phyloP scores from a whole-genome alignment of 2,113 vertebrate species.

The Irena cyanogastra region DNA sequence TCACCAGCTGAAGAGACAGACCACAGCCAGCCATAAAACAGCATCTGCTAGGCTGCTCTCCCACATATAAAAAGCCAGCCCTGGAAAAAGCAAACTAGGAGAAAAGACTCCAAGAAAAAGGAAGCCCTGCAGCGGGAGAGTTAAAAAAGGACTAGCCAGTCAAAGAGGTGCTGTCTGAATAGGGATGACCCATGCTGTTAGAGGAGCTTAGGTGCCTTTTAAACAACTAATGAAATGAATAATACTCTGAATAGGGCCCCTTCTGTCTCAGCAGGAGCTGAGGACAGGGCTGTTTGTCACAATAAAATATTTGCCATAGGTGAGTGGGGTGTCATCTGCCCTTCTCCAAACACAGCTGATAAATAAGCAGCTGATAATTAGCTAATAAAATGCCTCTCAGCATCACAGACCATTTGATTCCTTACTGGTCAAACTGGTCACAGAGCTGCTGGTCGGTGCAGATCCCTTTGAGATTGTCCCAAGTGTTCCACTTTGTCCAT shows the following conservation, averaged over 20 bases:
- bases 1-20: background rate
- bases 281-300: background rate
- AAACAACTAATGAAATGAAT: background rate
- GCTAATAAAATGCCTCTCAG: background rate
- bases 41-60: background rate
- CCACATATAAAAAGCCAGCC: background rate
- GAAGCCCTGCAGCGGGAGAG: background rate
- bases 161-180: background rate
- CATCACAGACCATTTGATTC: background rate
- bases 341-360: background rate
- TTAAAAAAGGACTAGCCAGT: background rate
- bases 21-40: background rate
- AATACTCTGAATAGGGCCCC: background rate
- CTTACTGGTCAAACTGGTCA: background rate
- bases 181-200: background rate
- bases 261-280: background rate
- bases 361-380: background rate
- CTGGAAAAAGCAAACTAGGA: slow-evolving; percentile 1
- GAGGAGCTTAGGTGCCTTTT: background rate
- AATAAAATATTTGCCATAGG: background rate
- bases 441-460: background rate
- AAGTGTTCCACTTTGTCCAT: background rate
- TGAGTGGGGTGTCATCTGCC: background rate
- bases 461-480: background rate
- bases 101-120: background rate